Base-by-base conservation (phyloP, 1,140 invertebrate species). In the Lasioglossum baleicum region DNA sequence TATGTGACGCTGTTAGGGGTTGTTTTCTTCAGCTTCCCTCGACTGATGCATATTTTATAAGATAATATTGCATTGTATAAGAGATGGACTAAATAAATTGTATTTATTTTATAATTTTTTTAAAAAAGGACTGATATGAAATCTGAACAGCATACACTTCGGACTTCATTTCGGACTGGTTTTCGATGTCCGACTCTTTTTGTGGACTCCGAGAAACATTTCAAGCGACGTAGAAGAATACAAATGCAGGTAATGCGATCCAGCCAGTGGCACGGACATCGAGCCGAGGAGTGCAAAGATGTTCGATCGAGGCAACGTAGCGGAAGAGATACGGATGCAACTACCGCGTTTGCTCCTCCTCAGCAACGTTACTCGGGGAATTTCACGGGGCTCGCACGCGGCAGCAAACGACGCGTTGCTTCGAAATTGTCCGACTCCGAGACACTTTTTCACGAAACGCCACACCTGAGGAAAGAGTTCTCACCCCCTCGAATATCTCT, bases 251-350 rank as follows among this genome's bases (percentile, higher is more conserved):
- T 48, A 13, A 10, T 11, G n/a, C 5, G 10, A 67, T 48, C 15
- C n/a, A 67, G 42, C n/a, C 26, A 11, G 42, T 7, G 15, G 65
- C 42, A 17, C 11, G 11, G 22, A 42, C 15, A 17, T 48, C 66
- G 75, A 17, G 67, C n/a, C 40, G 51, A 53, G 51, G 8, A 1
- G 31, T 48, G 42, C 31, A 10, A 67, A 66, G 64, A 60, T 26
- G 71, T 42, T 42, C 64, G 42, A 75, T 80, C 63, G 42, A 61
- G n/a, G 42, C 53, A 78, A 72, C 60, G 13, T 64, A 53, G 58
- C 22, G 75, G 75, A 78, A 78, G 75, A 78, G 75, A 78, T 78
- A 78, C 44, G 58, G 48, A 78, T 20, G 22, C n/a, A 58, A 63
- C 56, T 17, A 7, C 3, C 20, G 7, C 64, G 13, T 42, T 42